Evolutionary conservation across 1,140 invertebrate genomes (phyloP), one percentile per base, ranked within the genome.

Genomic region (Tetramorium simillimum): DNA sequence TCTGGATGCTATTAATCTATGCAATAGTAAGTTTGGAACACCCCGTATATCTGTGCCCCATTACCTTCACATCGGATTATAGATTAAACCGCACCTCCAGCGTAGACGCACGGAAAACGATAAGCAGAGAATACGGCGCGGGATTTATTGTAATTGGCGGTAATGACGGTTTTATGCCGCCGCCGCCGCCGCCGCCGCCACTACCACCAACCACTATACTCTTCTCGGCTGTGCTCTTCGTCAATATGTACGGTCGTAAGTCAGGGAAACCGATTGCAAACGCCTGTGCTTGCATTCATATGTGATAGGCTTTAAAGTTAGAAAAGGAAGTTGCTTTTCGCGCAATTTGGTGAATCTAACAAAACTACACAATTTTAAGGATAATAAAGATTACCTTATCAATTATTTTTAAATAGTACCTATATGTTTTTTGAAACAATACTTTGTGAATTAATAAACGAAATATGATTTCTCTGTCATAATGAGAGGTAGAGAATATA

Each of bases 131-230:
- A 93, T 88, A 92, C 86, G 84, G 89, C 87, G 89, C 90, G 88
- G 89, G 93, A 94, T 94, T 94, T 93, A 93, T 93, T 91, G 92
- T 92, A 92, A 94, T 93, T 93, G 92, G 88, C 90, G 90, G 92
- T 94, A 94, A 94, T 93, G 92, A 93, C 89, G 90, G 91, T 91
- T 92, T 91, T 89, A 92, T 89, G 88, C 88, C 88, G 87, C 67
- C 60, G 91, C 76, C 53, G 18, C 53, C 46, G 46, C 10, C 43
- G 87, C 67, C 60, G 91, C 76, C 53, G 18, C 53, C 46, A 12
- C 10, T 12, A 2, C 43, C 63, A 21, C 63, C 63, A 69, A 69
- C 80, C 73, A 77, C 73, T 77, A 60, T 77, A 58, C 40, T 56
- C 56, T 67, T 76, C 63, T 60, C 63, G 12, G 63, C 77, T 69